Conservation (phyloP, 2,113 vertebrate genomes). For the Trematomus loennbergii region DNA sequence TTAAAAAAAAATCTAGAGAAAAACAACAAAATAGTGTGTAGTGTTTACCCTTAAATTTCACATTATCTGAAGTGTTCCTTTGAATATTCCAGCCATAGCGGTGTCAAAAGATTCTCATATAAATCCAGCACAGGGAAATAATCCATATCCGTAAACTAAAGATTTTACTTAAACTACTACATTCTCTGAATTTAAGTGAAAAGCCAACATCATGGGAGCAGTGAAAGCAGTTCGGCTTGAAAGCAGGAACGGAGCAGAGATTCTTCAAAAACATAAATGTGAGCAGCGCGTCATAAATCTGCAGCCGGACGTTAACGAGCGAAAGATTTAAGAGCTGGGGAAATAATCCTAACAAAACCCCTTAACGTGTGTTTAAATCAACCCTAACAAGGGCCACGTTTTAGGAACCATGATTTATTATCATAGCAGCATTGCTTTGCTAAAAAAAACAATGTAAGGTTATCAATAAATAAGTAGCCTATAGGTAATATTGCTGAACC, state of each 20-base stretch:
- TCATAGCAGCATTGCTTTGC: neutral
- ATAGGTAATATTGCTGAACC: constrained; percentile 16
- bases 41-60: neutral
- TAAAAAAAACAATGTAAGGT: constrained; percentile 2
- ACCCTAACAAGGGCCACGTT: neutral
- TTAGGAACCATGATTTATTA: neutral
- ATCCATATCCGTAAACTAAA: neutral
- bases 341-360: constrained; percentile 43
- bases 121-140: neutral
- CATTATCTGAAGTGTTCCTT: neutral
- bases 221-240: neutral
- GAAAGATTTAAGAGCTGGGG: constrained; percentile 56
- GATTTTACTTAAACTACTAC: neutral
- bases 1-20: neutral
- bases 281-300: constrained; percentile 58
- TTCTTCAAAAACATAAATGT: constrained; percentile 65
- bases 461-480: constrained; percentile 16
- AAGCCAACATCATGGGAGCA: neutral
- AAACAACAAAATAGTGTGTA: neutral
- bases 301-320: constrained; percentile 61
- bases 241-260: neutral
- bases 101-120: neutral
- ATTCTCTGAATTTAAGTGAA: neutral
- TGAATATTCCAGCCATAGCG: neutral
- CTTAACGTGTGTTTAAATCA: constrained; percentile 29